phyloP scores from a whole-genome alignment of 1,140 invertebrate genomes.

The Diabrotica undecimpunctata region DNA sequence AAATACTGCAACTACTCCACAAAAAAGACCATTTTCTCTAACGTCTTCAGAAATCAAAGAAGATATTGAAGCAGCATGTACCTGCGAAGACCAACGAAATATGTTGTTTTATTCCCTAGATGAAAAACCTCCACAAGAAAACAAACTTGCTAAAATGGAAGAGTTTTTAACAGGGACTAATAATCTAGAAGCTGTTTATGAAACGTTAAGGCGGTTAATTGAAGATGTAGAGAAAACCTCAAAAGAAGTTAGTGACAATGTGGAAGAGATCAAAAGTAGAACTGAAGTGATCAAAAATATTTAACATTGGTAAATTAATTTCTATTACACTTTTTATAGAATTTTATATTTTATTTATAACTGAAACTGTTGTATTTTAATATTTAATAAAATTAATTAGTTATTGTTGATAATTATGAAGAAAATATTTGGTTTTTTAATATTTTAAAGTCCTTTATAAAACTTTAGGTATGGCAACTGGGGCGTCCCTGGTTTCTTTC shows the following conservation, averaged over 20 bases:
- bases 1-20: slow-evolving; percentile 11
- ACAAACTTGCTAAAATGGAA: slow-evolving; percentile 35
- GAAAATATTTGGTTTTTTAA: too few relatives aligned
- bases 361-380: too few relatives aligned
- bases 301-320: not conserved
- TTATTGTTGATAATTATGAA: too few relatives aligned
- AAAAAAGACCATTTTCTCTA: slow-evolving; percentile 27
- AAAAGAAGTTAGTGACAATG: slow-evolving; percentile 17
- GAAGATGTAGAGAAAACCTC: slow-evolving; percentile 21
- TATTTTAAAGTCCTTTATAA: too few relatives aligned
- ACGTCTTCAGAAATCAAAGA: slow-evolving; percentile 31
- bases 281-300: not conserved
- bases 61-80: slow-evolving; percentile 35
- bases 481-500: too few relatives aligned
- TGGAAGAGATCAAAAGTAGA: slow-evolving; percentile 18
- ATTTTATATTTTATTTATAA: too few relatives aligned
- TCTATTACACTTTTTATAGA: not conserved
- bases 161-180: slow-evolving; percentile 37
- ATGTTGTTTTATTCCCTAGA: slow-evolving; percentile 39
- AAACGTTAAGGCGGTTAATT: slow-evolving; percentile 22
- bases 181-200: slow-evolving; percentile 31
- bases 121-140: slow-evolving; percentile 33
- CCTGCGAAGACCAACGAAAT: slow-evolving; percentile 30
- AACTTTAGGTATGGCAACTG: too few relatives aligned
- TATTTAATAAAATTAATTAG: too few relatives aligned